phyloP scores from a whole-genome alignment of 2,113 vertebrate genomes.

The Cottus gobio region DNA sequence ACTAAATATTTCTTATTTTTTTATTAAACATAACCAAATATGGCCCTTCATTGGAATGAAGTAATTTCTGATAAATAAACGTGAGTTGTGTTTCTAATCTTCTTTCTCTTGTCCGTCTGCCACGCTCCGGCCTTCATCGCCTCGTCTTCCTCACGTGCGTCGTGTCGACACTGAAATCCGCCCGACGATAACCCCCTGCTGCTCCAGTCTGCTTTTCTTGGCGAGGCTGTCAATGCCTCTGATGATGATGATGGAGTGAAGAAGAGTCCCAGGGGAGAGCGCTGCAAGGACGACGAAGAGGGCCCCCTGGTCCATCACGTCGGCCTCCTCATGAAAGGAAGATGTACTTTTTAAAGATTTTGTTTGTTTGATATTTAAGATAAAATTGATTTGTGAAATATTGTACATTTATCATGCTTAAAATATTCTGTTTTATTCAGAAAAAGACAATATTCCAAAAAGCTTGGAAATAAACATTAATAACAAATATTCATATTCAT shows the following conservation, averaged over 20 bases:
- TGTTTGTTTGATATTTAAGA: neutral
- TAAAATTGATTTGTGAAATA: too few species aligned
- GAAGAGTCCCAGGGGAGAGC: conserved; percentile 84
- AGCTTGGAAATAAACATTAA: too few species aligned
- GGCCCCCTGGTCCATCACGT: conserved; percentile 92
- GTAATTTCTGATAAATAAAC: neutral
- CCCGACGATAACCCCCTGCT: neutral
- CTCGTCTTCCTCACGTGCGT: neutral
- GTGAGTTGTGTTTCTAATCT: neutral
- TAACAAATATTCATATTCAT: too few species aligned
- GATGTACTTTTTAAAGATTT: conserved; percentile 81
- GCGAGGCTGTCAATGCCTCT: conserved; percentile 14
- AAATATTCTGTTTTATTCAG: too few species aligned
- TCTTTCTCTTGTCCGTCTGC: neutral
- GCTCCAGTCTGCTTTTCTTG: neutral
- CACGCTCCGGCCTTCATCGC: neutral
- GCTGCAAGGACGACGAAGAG: conserved; percentile 90
- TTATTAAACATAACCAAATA: too few species aligned
- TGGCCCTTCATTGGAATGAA: neutral
- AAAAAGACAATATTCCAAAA: too few species aligned
- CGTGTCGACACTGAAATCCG: conserved; percentile 1
- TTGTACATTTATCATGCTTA: too few species aligned
- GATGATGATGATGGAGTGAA: conserved; percentile 49
- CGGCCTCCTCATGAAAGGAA: conserved; percentile 91
- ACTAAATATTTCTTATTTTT: too few species aligned